Base-by-base conservation (phyloP, 2,113 vertebrate species). In the Phylloscopus trochilus region DNA sequence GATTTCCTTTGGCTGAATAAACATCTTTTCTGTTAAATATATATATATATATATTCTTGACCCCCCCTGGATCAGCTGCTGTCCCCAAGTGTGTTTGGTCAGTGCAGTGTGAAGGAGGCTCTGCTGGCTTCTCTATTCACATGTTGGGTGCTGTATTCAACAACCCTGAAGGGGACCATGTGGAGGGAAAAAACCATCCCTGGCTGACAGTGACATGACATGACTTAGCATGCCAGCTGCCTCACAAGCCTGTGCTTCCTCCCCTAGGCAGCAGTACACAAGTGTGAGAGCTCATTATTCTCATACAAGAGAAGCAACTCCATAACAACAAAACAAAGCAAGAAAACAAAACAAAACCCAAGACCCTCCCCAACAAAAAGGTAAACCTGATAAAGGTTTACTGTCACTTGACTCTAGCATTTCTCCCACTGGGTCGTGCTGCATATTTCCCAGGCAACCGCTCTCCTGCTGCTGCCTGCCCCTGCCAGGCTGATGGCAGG, bases 351-450 rank as follows among this genome's bases (percentile, higher is more conserved):
- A 22, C 28, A 7, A 44, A 69, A 22, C 3, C 44, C 24, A 58
- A 81, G 19, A 27, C 64, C 4, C 5, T 0, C 1, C 31, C 3
- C 39, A 84, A 15, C 53, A 46, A 80, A 35, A 28, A 87, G 37
- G 84, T 93, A 84, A 96, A 93, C 76, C 66, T 43, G 81, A 97
- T 89, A 91, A 63, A 18, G 39, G 73, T 44, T 68, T 53, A 39
- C 47, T 91, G 90, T 92, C 94, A 96, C 82, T 94, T 78, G 93
- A 96, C 67, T 63, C 60, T 51, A 16, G 83, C 23, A 9, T 83
- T 93, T 81, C 44, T 85, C 66, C 39, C 49, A 30, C 31, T 14
- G 1, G 19, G 17, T 15, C 13, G 27, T 90, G 47, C 77, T 35
- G 81, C 39, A 5, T 13, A 77, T 87, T 82, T 95, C 88, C 93